phyloP scores from a whole-genome alignment of 2,113 vertebrate species.

The Lycocorax pyrrhopterus region DNA sequence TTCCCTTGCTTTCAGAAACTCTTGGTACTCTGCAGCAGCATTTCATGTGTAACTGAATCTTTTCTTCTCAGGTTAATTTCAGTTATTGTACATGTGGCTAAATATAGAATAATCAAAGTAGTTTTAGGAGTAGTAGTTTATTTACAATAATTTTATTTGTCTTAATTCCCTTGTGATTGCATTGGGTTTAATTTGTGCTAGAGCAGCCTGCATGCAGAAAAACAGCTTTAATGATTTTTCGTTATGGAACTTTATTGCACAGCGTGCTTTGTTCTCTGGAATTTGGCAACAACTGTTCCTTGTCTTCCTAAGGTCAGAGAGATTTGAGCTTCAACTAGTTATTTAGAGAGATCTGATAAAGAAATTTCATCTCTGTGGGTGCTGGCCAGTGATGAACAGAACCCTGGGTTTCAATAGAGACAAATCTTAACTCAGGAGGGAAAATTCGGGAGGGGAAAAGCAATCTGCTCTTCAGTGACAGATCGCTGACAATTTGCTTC shows the following conservation, averaged over 20 bases:
- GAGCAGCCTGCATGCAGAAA: conserved; percentile 17
- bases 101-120: background rate
- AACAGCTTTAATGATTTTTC: conserved; percentile 52
- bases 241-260: conserved; percentile 17
- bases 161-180: conserved; percentile 36
- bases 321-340: conserved; percentile 24
- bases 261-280: background rate
- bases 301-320: background rate
- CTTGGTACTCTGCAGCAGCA: background rate
- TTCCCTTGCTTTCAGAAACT: conserved; percentile 24
- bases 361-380: conserved; percentile 38
- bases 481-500: conserved; percentile 58
- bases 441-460: conserved; percentile 28
- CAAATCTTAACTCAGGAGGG: conserved; percentile 32
- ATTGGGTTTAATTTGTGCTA: conserved; percentile 31
- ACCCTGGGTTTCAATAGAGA: conserved; percentile 18
- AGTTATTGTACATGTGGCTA: background rate
- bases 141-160: conserved; percentile 33
- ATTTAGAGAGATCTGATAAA: conserved; percentile 54
- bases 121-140: conserved; percentile 19
- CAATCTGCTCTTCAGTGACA: conserved; percentile 26
- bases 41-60: conserved; percentile 18
- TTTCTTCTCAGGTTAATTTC: conserved; percentile 13
- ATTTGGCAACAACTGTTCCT: background rate
- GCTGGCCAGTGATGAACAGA: conserved; percentile 26